Evolutionary conservation across 2,888 invertebrate species (phyloP).

Genomic region (Ophioninae sp.): DNA sequence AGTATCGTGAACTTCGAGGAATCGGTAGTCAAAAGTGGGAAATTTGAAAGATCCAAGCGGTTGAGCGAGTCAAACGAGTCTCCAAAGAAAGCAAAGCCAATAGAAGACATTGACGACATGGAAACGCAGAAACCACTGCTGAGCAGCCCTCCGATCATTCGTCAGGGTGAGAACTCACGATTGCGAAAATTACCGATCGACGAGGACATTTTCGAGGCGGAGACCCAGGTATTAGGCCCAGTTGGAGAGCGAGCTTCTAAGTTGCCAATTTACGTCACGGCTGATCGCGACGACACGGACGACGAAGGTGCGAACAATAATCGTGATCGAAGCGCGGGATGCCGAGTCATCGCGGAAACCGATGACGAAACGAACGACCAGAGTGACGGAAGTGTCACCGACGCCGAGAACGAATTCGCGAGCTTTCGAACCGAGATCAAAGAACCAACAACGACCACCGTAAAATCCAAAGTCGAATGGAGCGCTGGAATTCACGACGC

Average conservation of each 20-base stretch:
- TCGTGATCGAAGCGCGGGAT: neutral
- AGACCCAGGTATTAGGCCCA: conserved; percentile 1
- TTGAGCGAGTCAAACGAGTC: neutral
- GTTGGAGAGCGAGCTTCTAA: neutral
- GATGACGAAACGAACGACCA: conserved; percentile 53
- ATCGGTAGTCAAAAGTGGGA: neutral
- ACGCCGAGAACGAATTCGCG: conserved; percentile 28
- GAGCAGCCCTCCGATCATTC: neutral
- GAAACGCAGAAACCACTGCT: conserved; percentile 62
- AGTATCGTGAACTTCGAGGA: neutral
- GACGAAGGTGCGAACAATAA: neutral
- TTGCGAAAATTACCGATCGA: neutral
- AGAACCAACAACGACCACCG: neutral
- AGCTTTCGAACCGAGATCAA: neutral
- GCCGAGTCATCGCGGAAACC: conserved; percentile 53
- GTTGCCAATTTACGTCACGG: neutral
- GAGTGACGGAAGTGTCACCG: conserved; percentile 47
- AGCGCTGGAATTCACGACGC: conserved; percentile 15
- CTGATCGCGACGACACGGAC: neutral
- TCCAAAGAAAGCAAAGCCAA: neutral
- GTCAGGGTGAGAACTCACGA: conserved; percentile 8
- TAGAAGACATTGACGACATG: conserved; percentile 60
- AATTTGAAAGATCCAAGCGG: neutral
- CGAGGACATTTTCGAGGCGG: conserved; percentile 48
- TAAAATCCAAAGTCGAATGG: neutral